Evolutionary conservation across 2,888 invertebrate genomes (phyloP), one percentile per base, ranked within the genome.

Genomic region (Lasioglossum calceatum): DNA sequence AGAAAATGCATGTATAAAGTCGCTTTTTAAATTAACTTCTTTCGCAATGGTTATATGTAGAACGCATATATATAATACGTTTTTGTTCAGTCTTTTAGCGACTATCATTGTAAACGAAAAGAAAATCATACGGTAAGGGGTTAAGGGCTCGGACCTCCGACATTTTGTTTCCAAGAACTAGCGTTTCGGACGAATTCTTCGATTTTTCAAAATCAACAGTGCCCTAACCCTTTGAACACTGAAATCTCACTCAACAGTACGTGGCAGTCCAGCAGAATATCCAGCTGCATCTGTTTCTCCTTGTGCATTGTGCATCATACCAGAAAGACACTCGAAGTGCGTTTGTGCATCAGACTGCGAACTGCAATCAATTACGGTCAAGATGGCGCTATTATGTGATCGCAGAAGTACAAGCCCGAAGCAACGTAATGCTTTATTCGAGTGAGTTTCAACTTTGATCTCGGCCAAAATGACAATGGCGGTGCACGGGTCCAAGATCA

Each of bases 321-420:
- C 12, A 42, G n/a, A 5, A 32, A 10, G 27, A 61, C 4, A 16
- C 27, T 79, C 44, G 16, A 83, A 75, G n/a, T 39, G 58, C 78
- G n/a, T 74, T 75, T 75, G 10, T 44, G 47, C 47, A 67, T 12
- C n/a, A 7, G 12, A 71, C 39, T 71, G 70, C 71, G 19, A 2
- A 39, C 44, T 64, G 39, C 42, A 54, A 44, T 64, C 16, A 58
- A 54, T 84, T 64, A 47, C 19, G 19, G 10, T 54, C 47, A 64
- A 85, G 85, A 84, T 85, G 85, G 73, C 85, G 85, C 79, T 77
- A 19, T 32, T 8, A 75, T 42, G 36, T 27, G 36, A 61, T 16
- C 42, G 14, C 23, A 14, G 19, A 27, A 27, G 8, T 70, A n/a
- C n/a, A 12, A 36, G 12, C 42, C 14, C 8, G 16, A 32, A 32